Evolutionary conservation across 2,888 invertebrate genomes (phyloP).

Genomic region (Mantis religiosa): DNA sequence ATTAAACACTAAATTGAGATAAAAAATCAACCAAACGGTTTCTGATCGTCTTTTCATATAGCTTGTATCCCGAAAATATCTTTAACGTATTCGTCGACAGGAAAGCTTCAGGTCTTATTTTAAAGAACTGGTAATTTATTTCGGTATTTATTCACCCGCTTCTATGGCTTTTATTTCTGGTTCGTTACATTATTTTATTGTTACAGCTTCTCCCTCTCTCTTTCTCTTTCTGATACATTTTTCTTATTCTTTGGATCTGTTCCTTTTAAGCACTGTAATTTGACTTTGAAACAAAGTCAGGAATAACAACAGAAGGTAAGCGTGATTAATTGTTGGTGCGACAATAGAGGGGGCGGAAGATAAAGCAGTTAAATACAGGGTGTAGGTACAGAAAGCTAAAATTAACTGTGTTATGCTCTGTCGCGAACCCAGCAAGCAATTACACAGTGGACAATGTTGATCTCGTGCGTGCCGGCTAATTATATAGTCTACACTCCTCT

Average conservation of each 20-base stretch:
- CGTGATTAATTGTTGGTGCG: constrained; percentile 4
- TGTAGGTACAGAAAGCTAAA: neutral
- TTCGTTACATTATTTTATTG: no score
- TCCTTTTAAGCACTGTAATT: neutral
- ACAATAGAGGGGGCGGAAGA: neutral
- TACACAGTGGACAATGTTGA: neutral
- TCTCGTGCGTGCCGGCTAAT: neutral
- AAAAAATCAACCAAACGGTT: no score
- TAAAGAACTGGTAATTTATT: no score
- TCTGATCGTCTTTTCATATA: no score
- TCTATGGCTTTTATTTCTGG: no score
- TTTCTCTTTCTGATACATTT: no score
- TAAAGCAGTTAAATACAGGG: neutral
- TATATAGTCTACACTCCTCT: neutral
- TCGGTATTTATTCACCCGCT: no score
- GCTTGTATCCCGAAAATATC: no score
- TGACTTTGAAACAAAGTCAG: neutral
- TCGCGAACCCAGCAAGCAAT: neutral
- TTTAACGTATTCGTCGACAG: no score
- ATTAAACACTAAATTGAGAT: no score
- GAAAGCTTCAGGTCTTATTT: no score
- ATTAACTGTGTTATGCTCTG: neutral
- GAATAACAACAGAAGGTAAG: neutral
- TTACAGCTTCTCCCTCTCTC: no score
- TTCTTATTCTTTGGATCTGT: neutral